Percentiles rank a stretch among this genome's conserved stretches.
These are phyloP conservation scores for Cercocebus atys DNA, from an alignment of 2,113 vertebrate species.

Conservation along the genomic window DNA sequence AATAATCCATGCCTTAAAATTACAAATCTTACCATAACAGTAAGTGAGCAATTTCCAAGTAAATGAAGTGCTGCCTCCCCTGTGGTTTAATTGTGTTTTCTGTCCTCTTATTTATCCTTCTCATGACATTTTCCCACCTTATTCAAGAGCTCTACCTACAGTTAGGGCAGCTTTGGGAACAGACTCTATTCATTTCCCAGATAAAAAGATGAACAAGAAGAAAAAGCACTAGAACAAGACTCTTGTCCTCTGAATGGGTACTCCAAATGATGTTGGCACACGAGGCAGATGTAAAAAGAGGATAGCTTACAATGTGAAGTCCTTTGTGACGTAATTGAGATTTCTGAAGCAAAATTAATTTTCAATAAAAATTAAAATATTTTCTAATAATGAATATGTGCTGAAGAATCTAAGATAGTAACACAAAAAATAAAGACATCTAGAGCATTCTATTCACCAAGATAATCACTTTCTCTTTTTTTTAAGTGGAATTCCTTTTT, in stretches of 20 bases:
- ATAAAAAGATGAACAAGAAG: neutral
- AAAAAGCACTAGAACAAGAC: neutral
- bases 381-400: neutral
- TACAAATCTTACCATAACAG: neutral
- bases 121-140: neutral
- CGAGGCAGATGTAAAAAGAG: neutral
- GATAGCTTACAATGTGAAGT: neutral
- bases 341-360: neutral
- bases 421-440: neutral
- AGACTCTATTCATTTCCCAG: neutral
- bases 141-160: neutral
- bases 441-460: neutral
- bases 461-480: neutral
- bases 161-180: neutral
- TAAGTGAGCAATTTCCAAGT: neutral
- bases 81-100: neutral
- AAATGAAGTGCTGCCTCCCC: neutral
- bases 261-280: neutral
- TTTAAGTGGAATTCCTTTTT: neutral
- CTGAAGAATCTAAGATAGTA: neutral
- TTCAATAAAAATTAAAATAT: neutral
- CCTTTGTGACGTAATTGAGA: neutral
- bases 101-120: neutral
- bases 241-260: neutral
- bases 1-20: neutral